Conservation (phyloP, 1,140 invertebrate genomes). For the Drosophila novamexicana region DNA sequence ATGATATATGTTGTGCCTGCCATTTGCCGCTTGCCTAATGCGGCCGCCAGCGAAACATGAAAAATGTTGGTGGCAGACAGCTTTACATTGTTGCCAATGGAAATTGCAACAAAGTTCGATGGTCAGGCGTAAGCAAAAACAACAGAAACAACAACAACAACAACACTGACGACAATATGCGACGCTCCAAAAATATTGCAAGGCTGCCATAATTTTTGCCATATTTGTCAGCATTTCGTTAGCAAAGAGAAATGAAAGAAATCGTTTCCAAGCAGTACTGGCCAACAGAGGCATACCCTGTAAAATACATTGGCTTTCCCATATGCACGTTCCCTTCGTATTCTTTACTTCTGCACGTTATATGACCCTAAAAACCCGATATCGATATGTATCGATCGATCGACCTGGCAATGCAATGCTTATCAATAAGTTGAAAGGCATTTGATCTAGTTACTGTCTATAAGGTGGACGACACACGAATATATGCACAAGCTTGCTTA, state of each 20-base stretch:
- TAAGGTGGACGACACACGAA: too few species aligned
- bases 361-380: too few species aligned
- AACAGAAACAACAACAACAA: neutral
- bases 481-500: too few species aligned
- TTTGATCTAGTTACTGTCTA: too few species aligned
- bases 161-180: slow-evolving; percentile 12
- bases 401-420: too few species aligned
- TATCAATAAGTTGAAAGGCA: too few species aligned
- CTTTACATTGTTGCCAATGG: slow-evolving; percentile 26
- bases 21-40: slow-evolving; percentile 1
- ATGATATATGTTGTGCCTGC: slow-evolving; percentile 3
- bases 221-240: slow-evolving; percentile 35
- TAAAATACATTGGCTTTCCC: too few species aligned
- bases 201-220: slow-evolving; percentile 34
- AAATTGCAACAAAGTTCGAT: slow-evolving; percentile 39
- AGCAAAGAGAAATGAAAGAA: slow-evolving; percentile 1
- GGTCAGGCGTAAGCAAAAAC: neutral
- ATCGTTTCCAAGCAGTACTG: neutral
- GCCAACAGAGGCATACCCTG: neutral
- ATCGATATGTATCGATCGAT: neutral
- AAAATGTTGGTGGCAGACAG: slow-evolving; percentile 21
- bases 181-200: slow-evolving; percentile 24
- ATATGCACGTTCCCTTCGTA: too few species aligned
- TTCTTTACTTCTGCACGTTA: too few species aligned
- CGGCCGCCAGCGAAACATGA: slow-evolving; percentile 21